These are phyloP conservation scores for Hipposideros armiger DNA, from an alignment of 2,113 vertebrate genomes.

Conservation along the genomic window DNA sequence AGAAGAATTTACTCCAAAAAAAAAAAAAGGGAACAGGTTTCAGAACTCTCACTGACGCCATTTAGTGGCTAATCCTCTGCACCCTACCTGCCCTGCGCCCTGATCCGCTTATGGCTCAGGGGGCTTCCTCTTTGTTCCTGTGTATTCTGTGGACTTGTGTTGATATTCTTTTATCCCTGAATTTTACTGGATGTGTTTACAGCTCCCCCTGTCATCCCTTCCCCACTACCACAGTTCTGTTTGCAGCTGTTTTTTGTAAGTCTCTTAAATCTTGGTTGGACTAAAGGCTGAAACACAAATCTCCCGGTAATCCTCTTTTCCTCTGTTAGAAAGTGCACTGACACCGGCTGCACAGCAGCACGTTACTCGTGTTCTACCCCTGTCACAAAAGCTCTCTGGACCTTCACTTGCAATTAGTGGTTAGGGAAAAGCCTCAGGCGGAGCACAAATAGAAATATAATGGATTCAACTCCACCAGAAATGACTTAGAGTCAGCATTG, in stretches of 20 bases:
- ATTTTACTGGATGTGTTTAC: conserved; percentile 70
- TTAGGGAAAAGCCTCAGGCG: conserved; percentile 44
- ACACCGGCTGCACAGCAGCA: conserved; percentile 66
- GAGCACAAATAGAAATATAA: conserved; percentile 47
- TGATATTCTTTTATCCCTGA: neutral
- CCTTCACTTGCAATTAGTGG: conserved; percentile 63
- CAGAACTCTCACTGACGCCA: conserved; percentile 27
- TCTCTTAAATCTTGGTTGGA: conserved; percentile 79
- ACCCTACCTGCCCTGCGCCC: fast-evolving
- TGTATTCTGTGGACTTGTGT: conserved; percentile 21
- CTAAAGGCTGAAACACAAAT: conserved; percentile 76
- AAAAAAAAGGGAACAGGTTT: neutral
- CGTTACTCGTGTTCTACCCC: conserved; percentile 54
- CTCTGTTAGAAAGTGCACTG: conserved; percentile 64
- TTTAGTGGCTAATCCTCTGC: conserved; percentile 25
- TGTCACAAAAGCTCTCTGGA: conserved; percentile 70
- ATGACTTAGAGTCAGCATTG: conserved; percentile 11
- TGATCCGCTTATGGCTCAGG: neutral
- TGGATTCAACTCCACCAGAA: conserved; percentile 32
- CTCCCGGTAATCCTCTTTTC: conserved; percentile 64
- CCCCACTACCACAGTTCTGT: neutral
- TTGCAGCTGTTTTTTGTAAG: conserved; percentile 76
- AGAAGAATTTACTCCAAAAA: neutral
- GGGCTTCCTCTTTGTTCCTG: neutral
- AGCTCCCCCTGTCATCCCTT: neutral